Conservation (phyloP, 2,888 invertebrate species). For the Conchocele bisecta region DNA sequence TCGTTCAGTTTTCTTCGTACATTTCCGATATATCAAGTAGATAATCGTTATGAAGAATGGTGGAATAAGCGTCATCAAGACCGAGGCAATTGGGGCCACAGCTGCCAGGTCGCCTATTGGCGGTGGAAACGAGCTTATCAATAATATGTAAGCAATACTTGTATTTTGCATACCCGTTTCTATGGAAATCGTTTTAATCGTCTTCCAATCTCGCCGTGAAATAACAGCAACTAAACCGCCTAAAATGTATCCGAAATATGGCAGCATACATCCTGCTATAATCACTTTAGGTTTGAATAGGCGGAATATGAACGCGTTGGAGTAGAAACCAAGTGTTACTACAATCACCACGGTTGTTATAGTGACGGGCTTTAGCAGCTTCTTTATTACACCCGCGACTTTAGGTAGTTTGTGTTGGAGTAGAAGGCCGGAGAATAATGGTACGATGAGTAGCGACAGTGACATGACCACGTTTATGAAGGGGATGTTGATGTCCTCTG, state of each 20-base stretch:
- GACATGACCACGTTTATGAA: slow-evolving; percentile 90
- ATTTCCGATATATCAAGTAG: slow-evolving; percentile 65
- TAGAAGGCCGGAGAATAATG: slow-evolving; percentile 85
- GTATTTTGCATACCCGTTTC: slow-evolving; percentile 95
- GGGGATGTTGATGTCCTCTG: slow-evolving; percentile 88
- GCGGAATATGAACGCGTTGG: slow-evolving; percentile 94
- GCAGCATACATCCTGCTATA: slow-evolving; percentile 75
- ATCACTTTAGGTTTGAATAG: slow-evolving; percentile 87
- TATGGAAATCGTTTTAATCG: slow-evolving; percentile 89
- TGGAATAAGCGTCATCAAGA: slow-evolving; percentile 96
- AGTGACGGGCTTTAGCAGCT: slow-evolving; percentile 92
- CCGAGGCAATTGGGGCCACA: slow-evolving; percentile 84
- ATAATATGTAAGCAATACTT: slow-evolving; percentile 93
- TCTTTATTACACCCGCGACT: slow-evolving; percentile 85
- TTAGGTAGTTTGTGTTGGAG: slow-evolving; percentile 85
- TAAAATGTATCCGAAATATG: slow-evolving; percentile 78
- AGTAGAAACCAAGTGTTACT: slow-evolving; percentile 92
- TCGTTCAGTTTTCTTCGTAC: slow-evolving; percentile 36
- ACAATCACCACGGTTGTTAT: slow-evolving; percentile 91
- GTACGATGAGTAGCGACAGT: slow-evolving; percentile 90
- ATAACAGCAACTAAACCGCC: slow-evolving; percentile 73
- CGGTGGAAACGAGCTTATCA: slow-evolving; percentile 91
- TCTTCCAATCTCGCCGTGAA: slow-evolving; percentile 68
- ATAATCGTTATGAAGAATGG: slow-evolving; percentile 84
- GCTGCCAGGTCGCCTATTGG: slow-evolving; percentile 95